These are phyloP conservation scores for Sarcophaga caerulescens DNA, from an alignment of 2,888 invertebrate species.

Conservation along the genomic window DNA sequence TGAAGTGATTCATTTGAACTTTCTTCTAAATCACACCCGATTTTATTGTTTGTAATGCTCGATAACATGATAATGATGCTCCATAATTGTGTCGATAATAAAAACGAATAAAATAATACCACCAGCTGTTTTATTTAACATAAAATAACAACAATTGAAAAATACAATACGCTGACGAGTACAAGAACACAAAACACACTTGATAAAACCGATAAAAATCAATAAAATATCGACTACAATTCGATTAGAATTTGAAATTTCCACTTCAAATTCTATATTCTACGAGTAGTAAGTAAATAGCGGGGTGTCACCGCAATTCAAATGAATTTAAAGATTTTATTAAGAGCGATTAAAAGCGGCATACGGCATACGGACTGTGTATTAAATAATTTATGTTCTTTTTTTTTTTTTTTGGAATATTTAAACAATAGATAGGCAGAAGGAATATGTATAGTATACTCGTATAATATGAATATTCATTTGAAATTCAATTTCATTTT, in stretches of 20 bases:
- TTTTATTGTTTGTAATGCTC: constrained; percentile 27
- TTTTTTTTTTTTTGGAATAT: too few species aligned
- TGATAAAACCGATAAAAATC: constrained; percentile 41
- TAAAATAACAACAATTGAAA: constrained; percentile 18
- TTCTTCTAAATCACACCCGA: constrained; percentile 32
- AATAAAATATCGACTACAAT: constrained; percentile 38
- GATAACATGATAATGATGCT: constrained; percentile 30
- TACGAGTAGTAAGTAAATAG: constrained; percentile 25
- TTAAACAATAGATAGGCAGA: too few species aligned
- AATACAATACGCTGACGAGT: constrained; percentile 10
- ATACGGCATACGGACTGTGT: too few species aligned
- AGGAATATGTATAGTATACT: too few species aligned
- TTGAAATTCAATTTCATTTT: neutral
- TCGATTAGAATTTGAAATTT: neutral
- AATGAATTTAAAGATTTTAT: constrained; percentile 60
- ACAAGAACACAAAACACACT: constrained; percentile 26
- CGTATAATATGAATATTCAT: neutral
- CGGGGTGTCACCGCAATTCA: constrained; percentile 49
- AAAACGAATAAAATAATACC: constrained; percentile 57
- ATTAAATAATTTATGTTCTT: too few species aligned
- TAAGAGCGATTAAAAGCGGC: constrained; percentile 23
- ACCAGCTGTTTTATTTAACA: constrained; percentile 68
- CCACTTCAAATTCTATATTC: neutral
- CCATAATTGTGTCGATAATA: constrained; percentile 60
- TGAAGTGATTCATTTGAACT: neutral